phyloP scores from a whole-genome alignment of 2,888 invertebrate genomes.

The Myopa tessellatipennis region DNA sequence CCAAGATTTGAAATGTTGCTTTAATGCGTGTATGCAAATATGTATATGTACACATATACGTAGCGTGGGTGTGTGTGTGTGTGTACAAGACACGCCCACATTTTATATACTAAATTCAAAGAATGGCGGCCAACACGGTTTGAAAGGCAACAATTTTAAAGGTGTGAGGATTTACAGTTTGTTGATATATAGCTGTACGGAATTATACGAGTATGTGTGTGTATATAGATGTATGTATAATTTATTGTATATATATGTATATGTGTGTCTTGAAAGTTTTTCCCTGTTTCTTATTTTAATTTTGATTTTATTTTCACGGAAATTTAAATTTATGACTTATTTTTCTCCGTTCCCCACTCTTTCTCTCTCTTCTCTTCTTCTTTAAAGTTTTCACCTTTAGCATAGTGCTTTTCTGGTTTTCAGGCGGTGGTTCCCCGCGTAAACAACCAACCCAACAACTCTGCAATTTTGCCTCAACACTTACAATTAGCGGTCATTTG shows the following conservation, averaged over 20 bases:
- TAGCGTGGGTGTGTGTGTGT: too few relatives aligned
- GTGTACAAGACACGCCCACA: background rate
- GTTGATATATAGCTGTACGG: background rate
- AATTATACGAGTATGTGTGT: too few relatives aligned
- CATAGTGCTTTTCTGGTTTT: too few relatives aligned
- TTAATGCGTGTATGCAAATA: background rate
- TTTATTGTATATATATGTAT: too few relatives aligned
- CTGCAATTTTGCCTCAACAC: background rate
- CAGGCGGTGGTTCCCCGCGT: too few relatives aligned
- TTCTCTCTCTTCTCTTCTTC: background rate
- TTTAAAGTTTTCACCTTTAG: background rate
- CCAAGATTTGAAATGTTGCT: background rate
- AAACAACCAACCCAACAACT: background rate
- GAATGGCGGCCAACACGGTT: background rate
- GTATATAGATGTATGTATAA: too few relatives aligned
- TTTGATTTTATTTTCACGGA: background rate
- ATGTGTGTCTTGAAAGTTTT: too few relatives aligned
- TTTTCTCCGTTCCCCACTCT: background rate
- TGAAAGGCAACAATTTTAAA: background rate
- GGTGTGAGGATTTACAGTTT: slow-evolving; percentile 27
- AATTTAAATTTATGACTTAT: background rate
- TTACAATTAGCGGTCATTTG: slow-evolving; percentile 30
- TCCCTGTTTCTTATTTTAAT: background rate
- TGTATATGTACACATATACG: background rate
- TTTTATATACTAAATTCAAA: slow-evolving; percentile 4